Evolutionary conservation across 1,140 invertebrate species (phyloP), one percentile per base, ranked within the genome.

Genomic region (Drosophila azteca): DNA sequence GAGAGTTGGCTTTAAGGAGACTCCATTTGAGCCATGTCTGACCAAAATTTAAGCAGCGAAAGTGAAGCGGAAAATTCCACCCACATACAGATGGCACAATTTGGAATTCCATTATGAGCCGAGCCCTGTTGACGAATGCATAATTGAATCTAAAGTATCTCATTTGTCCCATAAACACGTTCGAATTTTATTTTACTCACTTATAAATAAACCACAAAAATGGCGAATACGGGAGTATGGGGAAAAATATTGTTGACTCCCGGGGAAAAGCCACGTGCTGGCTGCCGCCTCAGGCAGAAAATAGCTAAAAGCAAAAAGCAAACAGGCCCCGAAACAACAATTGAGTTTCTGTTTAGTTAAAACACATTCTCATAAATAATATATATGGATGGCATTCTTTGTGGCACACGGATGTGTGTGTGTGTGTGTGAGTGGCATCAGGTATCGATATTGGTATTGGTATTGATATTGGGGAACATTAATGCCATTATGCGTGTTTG

Each of bases 81-180:
- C 20, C 53, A 43, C 41, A 45, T 44, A 29, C 44, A 43, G 45
- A 63, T 53, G 58, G 48, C 39, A 61, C 61, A 64, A 65, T 81
- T 87, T 70, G 59, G 17, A 48, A 60, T 66, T 78, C 55, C 59
- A 76, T 82, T 79, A 66, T 45, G 73, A 70, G 52, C 77, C n/a
- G n/a, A n/a, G n/a, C n/a, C n/a, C 64, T 63, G 74, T 68, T 78
- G 65, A 77, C 68, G 77, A 79, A 77, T 78, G 73, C 55, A 81
- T 88, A 88, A 88, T 83, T 87, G 83, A 79, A 88, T 76, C 71
- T 69, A 77, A 83, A 88, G 83, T 88, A 88, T 84, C 79, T 88
- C 79, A 88, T 83, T 88, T 83, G 63, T 53, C 48, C 61, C 83
- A 83, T 72, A 83, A 88, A 88, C 83, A 87, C 83, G 83, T 87